A percentile compares a stretch with the other conserved stretches of the same genome.
Evolutionary conservation across 92 coral and sea anemone species (phyloP).

Genomic region (Hydrozoanthus gracilis): DNA sequence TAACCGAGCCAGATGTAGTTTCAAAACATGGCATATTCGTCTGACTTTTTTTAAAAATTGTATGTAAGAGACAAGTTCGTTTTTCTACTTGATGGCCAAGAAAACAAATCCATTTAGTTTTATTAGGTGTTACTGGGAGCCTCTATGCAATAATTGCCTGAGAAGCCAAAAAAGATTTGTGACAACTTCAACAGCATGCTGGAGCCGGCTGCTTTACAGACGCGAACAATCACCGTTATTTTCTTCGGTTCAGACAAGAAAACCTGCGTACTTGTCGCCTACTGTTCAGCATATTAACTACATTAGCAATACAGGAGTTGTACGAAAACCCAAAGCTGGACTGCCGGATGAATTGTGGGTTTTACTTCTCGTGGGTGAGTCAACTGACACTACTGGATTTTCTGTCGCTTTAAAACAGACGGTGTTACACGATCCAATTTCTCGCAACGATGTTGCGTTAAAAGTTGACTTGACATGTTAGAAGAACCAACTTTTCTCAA

Average conservation of each 20-base stretch:
- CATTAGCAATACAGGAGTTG: conserved; percentile 35
- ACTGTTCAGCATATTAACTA: conserved; percentile 22
- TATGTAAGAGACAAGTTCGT: neutral
- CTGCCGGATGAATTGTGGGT: conserved; percentile 44
- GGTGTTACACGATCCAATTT: neutral
- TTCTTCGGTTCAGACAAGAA: neutral
- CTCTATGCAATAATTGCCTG: conserved; percentile 26
- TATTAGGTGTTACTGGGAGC: conserved; percentile 6
- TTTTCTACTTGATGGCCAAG: conserved; percentile 20
- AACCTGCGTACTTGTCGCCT: neutral
- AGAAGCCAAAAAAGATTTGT: conserved; percentile 16
- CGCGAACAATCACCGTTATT: conserved; percentile 1
- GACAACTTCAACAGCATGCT: conserved; percentile 8
- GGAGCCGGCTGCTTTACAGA: conserved; percentile 28
- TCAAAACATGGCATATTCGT: neutral
- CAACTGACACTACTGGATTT: neutral
- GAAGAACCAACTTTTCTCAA: neutral
- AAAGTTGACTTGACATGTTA: neutral
- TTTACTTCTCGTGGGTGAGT: conserved; percentile 36
- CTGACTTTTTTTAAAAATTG: too few species aligned
- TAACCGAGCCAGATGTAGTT: conserved; percentile 48
- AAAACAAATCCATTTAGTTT: neutral
- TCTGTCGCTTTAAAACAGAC: neutral
- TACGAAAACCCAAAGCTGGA: conserved; percentile 27
- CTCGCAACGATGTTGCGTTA: neutral